Conservation (phyloP, 2,888 invertebrate genomes). For the Muschampia plurimacula region DNA sequence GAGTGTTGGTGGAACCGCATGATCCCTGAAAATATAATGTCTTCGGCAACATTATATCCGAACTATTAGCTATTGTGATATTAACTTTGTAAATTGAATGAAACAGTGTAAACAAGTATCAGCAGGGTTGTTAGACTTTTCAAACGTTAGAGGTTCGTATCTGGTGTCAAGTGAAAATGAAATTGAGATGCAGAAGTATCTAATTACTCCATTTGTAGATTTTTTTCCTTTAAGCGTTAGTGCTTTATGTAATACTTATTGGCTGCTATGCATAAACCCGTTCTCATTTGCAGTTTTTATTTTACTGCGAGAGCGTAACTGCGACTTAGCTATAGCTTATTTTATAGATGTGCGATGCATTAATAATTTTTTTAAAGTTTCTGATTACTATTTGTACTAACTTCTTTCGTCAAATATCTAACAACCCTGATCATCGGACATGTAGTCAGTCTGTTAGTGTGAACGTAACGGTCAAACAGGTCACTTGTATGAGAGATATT, state of each 20-base stretch:
- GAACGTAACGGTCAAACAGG: neutral
- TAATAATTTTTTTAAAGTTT: no score
- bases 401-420: slow-evolving; percentile 1
- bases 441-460: neutral
- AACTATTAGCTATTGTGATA: slow-evolving; percentile 13
- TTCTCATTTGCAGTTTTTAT: neutral
- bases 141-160: slow-evolving; percentile 5
- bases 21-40: slow-evolving; percentile 11
- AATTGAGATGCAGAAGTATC: neutral
- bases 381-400: neutral
- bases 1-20: slow-evolving; percentile 22
- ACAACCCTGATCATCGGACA: neutral
- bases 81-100: slow-evolving; percentile 24
- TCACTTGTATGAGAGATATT: no score
- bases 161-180: neutral
- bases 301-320: neutral
- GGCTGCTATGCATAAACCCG: neutral
- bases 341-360: neutral
- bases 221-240: neutral
- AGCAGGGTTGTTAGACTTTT: neutral
- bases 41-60: slow-evolving; percentile 9
- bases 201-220: neutral
- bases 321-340: neutral
- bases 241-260: neutral
- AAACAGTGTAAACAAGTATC: slow-evolving; percentile 16